phyloP scores from a whole-genome alignment of 2,888 invertebrate genomes.

The Ophion slaviceki region DNA sequence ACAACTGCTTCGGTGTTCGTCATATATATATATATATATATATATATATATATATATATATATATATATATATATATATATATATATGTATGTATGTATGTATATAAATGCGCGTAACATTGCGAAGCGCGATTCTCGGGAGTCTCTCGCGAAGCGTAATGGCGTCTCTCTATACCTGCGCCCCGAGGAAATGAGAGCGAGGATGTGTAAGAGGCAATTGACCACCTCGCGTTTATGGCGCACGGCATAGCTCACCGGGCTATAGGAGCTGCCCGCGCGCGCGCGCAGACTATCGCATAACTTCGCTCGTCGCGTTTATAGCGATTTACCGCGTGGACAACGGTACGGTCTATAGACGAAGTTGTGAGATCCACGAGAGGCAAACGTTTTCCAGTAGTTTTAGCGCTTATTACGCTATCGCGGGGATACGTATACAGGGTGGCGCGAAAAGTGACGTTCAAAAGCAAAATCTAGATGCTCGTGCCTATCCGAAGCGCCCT shows the following conservation, averaged over 20 bases:
- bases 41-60: no score
- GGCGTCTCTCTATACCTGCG: constrained; percentile 69
- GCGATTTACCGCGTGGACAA: constrained; percentile 35
- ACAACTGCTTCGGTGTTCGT: neutral
- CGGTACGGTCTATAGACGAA: constrained; percentile 13
- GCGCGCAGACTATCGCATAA: constrained; percentile 51
- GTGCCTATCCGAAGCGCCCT: neutral
- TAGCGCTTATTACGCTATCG: constrained; percentile 3
- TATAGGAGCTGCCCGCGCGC: constrained; percentile 20
- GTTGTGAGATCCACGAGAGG: constrained; percentile 7
- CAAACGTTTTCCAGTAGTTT: constrained; percentile 16
- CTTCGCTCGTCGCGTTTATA: constrained; percentile 52
- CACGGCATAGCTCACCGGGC: constrained; percentile 71
- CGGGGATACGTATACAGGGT: neutral
- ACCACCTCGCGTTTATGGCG: constrained; percentile 78
- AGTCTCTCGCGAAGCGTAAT: constrained; percentile 73
- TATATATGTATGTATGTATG: neutral
- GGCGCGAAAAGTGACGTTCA: neutral
- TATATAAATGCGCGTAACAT: constrained; percentile 32
- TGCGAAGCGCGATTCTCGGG: constrained; percentile 75
- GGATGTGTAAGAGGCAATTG: constrained; percentile 82
- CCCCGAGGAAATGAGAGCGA: constrained; percentile 78
- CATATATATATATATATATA: no score
- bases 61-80: no score
- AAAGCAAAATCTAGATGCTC: no score